These are phyloP conservation scores for Brevimyrus niger DNA, from an alignment of 2,113 vertebrate species.

Conservation along the genomic window DNA sequence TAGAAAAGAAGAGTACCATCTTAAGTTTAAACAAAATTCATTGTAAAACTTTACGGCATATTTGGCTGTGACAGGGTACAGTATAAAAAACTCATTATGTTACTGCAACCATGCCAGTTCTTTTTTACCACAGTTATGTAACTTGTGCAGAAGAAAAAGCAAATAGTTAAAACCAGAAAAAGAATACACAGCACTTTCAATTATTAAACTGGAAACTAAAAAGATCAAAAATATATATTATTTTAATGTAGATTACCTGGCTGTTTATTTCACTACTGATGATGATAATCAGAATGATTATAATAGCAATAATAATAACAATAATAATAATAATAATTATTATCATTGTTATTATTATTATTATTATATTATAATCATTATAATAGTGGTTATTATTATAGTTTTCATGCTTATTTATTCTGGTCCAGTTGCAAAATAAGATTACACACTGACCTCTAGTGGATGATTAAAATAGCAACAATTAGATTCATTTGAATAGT, in stretches of 20 bases:
- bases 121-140: background rate
- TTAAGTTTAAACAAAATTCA: constrained; percentile 24
- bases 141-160: background rate
- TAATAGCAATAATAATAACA: too few relatives aligned
- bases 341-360: background rate
- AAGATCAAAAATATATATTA: constrained; percentile 10
- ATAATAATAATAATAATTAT: too few relatives aligned
- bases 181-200: constrained; percentile 19
- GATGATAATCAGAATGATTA: too few relatives aligned
- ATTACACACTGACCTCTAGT: background rate
- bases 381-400: background rate
- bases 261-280: background rate
- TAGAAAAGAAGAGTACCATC: background rate
- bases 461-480: background rate
- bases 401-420: background rate
- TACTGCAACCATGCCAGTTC: background rate
- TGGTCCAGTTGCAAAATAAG: background rate
- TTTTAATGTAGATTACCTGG: background rate
- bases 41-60: constrained; percentile 31
- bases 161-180: constrained; percentile 36
- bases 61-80: constrained; percentile 1
- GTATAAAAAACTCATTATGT: background rate
- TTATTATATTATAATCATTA: background rate
- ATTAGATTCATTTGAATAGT: background rate
- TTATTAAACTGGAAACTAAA: constrained; percentile 23